Base-by-base conservation (phyloP, 2,888 invertebrate species). In the Ophion slaviceki region DNA sequence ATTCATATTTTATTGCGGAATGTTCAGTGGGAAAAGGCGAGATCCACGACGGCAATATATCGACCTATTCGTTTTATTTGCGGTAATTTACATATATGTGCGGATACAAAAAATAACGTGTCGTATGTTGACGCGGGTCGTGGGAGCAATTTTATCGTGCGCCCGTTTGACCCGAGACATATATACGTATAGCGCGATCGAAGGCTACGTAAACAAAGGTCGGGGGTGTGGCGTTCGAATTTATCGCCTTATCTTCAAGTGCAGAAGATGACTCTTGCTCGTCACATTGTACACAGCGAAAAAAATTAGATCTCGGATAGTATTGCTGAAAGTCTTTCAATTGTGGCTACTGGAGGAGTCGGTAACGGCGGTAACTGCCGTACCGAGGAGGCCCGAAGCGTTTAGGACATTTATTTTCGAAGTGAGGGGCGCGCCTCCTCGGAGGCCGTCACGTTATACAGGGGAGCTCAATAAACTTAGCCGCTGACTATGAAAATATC, bases 201-300 rank as follows among this genome's bases (percentile, higher is more conserved):
- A 57, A 68, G 77, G 45, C 40, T 78, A 68, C 45, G 59, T 45
- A 68, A 78, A 78, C 77, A 78, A 68, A 59, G 11, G 17, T n/a
- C 36, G 45, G 67, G 68, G 77, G 32, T 57, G 76, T 76, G 66
- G 28, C 76, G 20, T 75, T 59, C 57, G 36, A 11, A 20, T 28
- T 4, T 71, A 71, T 36, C 10, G n/a, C 7, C 53, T 17, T 17
- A 40, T 47, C 70, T 28, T 24, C 45, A 24, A 40, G 24, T 24
- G 24, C 45, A 40, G 47, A 47, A 28, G 47, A 53, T 53, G 53
- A 53, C 53, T 53, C 53, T 53, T 14, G 11, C 53, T 53, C 17
- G 53, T 53, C 53, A 14, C 53, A 24, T 14, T 53, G 47, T 11
- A 47, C 24, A 47, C 24, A 53, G 17, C 14, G 53, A 53, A 53